Evolutionary conservation across 2,888 invertebrate species (phyloP).

Genomic region (Latrodectus elegans): DNA sequence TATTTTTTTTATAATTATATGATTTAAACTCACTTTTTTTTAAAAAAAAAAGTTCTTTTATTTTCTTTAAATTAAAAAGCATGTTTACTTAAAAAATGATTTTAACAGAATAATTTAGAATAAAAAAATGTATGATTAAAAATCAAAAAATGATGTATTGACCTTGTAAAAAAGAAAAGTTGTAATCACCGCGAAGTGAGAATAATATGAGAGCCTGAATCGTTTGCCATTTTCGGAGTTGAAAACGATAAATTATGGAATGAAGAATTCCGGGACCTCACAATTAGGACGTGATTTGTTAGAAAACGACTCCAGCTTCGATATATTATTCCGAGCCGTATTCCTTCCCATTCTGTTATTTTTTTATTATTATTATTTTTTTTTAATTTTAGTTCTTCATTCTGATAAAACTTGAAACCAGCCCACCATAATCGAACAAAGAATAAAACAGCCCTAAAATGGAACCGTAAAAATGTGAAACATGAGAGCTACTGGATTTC

Average conservation of each 20-base stretch:
- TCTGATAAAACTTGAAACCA: not conserved
- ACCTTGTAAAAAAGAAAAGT: too few species aligned
- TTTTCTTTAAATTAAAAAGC: too few species aligned
- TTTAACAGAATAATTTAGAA: too few species aligned
- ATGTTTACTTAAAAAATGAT: too few species aligned
- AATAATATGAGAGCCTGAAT: not conserved
- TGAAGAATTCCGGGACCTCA: not conserved
- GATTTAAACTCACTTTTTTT: too few species aligned
- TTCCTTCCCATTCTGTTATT: not conserved
- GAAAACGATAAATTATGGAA: not conserved
- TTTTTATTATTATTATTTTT: too few species aligned
- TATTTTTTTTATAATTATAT: too few species aligned
- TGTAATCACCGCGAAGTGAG: too few species aligned
- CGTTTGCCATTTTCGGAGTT: not conserved
- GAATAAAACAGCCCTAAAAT: not conserved
- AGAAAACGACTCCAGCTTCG: not conserved
- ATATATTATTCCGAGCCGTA: not conserved
- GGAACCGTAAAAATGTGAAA: not conserved
- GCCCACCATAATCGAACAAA: not conserved
- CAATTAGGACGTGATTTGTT: constrained; percentile 5
- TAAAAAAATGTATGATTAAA: too few species aligned
- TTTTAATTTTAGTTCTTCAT: not conserved
- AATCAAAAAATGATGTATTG: too few species aligned
- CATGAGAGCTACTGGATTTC: not conserved
- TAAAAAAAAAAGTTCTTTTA: too few species aligned